A percentile compares a stretch with the other conserved stretches of the same genome.
Conservation (phyloP, 2,797 vertebrate genomes). For the Microctenopoma lineatum region DNA sequence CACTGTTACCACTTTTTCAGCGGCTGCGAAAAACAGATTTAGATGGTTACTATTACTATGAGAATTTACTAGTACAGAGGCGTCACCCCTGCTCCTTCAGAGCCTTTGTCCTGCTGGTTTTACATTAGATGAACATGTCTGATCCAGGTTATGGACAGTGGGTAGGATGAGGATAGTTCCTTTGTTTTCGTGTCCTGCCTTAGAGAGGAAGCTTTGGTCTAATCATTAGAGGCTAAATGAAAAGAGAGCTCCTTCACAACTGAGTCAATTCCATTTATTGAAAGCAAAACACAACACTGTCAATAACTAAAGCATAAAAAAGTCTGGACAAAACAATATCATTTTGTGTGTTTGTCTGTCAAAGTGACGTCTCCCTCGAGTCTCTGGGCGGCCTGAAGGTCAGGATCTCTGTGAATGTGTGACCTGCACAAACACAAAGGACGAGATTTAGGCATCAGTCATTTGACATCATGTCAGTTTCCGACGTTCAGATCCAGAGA, state of each 20-base stretch:
- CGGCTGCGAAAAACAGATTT: not conserved
- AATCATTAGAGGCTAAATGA: not conserved
- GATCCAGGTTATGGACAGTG: too few species aligned
- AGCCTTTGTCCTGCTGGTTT: too few species aligned
- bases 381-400: constrained; percentile 88
- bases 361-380: constrained; percentile 83
- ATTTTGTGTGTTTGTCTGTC: constrained; percentile 15
- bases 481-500: not conserved
- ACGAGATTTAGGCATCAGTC: not conserved
- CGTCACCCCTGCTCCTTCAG: too few species aligned
- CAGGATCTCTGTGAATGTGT: constrained; percentile 94
- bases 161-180: too few species aligned
- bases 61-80: too few species aligned
- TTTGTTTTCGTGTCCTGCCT: too few species aligned
- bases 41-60: not conserved
- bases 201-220: too few species aligned
- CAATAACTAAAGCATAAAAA: constrained; percentile 14
- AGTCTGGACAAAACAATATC: not conserved
- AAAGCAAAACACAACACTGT: constrained; percentile 18
- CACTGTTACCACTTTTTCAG: not conserved
- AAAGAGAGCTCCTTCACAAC: not conserved
- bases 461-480: not conserved
- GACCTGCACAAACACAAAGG: constrained; percentile 80
- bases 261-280: constrained; percentile 51
- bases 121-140: too few species aligned